These are phyloP conservation scores for Saimiri boliviensis DNA, from an alignment of 2,113 vertebrate species.

Conservation along the genomic window DNA sequence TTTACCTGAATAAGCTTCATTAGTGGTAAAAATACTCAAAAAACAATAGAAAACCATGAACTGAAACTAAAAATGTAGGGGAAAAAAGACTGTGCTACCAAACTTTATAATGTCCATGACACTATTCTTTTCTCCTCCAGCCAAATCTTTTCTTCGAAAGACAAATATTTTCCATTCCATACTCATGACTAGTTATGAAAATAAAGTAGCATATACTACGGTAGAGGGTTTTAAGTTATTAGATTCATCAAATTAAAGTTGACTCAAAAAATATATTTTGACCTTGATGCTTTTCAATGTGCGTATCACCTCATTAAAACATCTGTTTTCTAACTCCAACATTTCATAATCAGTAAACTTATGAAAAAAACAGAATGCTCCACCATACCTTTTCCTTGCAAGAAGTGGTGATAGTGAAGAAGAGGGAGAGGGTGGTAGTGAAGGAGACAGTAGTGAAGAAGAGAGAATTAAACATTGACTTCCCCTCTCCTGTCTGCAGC, in stretches of 20 bases:
- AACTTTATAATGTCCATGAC: neutral
- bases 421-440: neutral
- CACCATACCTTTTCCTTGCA: neutral
- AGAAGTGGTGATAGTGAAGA: neutral
- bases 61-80: neutral
- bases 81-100: neutral
- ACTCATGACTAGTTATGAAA: conserved; percentile 45
- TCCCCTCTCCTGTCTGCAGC: neutral
- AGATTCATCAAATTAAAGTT: conserved; percentile 52
- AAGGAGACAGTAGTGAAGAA: neutral
- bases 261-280: conserved; percentile 29
- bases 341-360: conserved; percentile 22
- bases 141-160: conserved; percentile 50
- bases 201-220: conserved; percentile 25
- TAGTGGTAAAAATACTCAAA: conserved; percentile 15
- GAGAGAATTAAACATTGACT: neutral
- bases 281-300: neutral
- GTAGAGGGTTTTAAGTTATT: conserved; percentile 31
- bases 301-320: conserved; percentile 38
- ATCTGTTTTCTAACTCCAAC: conserved; percentile 27
- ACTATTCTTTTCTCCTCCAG: conserved; percentile 23
- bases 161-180: conserved; percentile 49
- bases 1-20: conserved; percentile 37
- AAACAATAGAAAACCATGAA: conserved; percentile 37
- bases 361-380: neutral